Evolutionary conservation across 2,888 invertebrate species (phyloP), one percentile per base, ranked within the genome.

Genomic region (Rhopalosiphum nymphaeae): DNA sequence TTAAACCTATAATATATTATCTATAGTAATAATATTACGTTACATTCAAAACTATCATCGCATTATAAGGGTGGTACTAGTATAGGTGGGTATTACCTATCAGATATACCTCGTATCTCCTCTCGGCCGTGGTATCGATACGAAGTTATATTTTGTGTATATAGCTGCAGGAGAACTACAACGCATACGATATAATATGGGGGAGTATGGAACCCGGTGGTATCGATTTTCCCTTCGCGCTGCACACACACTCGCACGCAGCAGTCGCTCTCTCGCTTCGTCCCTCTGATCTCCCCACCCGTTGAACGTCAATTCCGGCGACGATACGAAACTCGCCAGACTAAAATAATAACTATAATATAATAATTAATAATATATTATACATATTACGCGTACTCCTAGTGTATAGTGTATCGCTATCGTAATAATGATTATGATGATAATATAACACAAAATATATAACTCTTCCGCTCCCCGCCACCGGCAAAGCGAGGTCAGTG

Each of bases 151-250:
- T 36, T 21, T 21, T 78, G 21, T 78, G 78, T 78, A 36, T 78
- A 78, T 9, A 78, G 78, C 78, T 21, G 36, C 78, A 36, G 36
- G 78, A 36, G 78, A 36, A 78, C 78, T 78, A 78, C 36, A 36
- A 78, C 36, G 21, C 21, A 78, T 10, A 78, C 36, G 78, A 78
- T 78, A 78, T 36, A 78, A 78, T 78, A 78, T 46, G 46, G 13
- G 16, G 46, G 46, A 29, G n/a, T 26, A 84, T 42, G 29, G 84
- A 3, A 84, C 84, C 53, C 91, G 53, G 91, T 53, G 42, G 53
- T 91, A 91, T 91, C 91, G 91, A 91, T 91, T 91, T 91, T 91
- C 91, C 53, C 67, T 78, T 78, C 61, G 90, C 46, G 42, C 44
- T 44, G 61, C 61, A 67, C 90, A 67, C 61, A 90, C 44, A 13